Base-by-base conservation (phyloP, 1,140 invertebrate genomes). In the Steinernema khuongi region DNA sequence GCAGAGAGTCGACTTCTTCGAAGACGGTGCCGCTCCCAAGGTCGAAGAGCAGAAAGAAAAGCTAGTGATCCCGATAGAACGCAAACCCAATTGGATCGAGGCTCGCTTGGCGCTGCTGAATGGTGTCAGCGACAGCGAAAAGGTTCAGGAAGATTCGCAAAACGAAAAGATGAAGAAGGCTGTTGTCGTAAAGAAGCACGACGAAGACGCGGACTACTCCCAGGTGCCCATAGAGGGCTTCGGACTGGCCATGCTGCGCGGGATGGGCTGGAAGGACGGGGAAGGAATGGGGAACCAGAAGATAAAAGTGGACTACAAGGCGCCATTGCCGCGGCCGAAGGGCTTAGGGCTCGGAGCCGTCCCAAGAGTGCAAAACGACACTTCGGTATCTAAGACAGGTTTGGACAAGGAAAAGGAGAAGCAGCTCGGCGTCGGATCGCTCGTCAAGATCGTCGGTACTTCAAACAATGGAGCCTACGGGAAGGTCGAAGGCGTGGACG, bases 341-440 rank as follows among this genome's bases (percentile, higher is more conserved):
- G 94, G 94, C 2, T 89, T 96, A 84, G 94, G 94, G 0, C 86
- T 97, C 32, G 94, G 94, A 1, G 94, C 93, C 28, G 92, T 92
- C 77, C 91, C 90, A 86, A 85, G 26, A 89, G 26, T 81, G 90
- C 1, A 67, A 86, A 85, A 88, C 60, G 81, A 85, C 84, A 81
- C 66, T 78, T 85, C 69, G 72, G 79, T 77, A 86, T 80, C 33
- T 29, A 36, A 89, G 83, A 72, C n/a, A n/a, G n/a, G n/a, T n/a
- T n/a, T 70, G 26, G 70, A 78, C 22, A 88, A 88, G 81, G 85
- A 86, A 77, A 87, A 89, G 75, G 89, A 90, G 81, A 87, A 90
- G 50, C 80, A 88, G 14, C 73, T 86, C 29, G 74, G 79, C 50
- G 82, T 80, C 32, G 86, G 90, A 67, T 88, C 89, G n/a, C 92